Evolutionary conservation across 2,797 vertebrate genomes (phyloP).

Genomic region (Xenops minutus): DNA sequence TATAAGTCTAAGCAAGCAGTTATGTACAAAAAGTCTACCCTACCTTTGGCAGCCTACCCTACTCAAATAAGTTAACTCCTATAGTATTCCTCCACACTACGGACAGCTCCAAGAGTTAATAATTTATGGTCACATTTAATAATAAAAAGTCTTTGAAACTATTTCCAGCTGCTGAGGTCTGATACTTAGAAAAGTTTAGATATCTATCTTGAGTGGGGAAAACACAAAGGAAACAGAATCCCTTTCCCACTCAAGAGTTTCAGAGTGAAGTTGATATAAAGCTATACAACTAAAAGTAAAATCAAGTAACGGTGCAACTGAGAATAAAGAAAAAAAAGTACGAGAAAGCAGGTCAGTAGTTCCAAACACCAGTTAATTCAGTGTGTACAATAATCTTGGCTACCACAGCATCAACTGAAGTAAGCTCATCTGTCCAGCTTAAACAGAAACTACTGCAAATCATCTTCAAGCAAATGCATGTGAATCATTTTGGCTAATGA

Average conservation of each 20-base stretch:
- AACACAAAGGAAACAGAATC: background rate
- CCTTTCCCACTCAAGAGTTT: background rate
- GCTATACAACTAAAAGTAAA: background rate
- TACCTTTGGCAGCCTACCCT: background rate
- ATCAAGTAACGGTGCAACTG: background rate
- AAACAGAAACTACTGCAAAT: background rate
- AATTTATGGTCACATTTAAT: background rate
- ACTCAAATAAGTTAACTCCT: background rate
- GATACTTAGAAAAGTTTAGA: background rate
- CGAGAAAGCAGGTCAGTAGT: fast-evolving
- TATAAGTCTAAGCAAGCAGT: background rate
- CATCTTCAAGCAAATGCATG: background rate
- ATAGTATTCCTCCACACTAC: background rate
- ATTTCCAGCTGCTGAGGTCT: background rate
- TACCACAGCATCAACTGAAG: background rate
- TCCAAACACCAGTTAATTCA: background rate
- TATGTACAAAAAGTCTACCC: background rate
- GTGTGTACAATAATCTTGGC: background rate
- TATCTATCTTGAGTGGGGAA: background rate
- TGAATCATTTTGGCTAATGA: conserved; percentile 21
- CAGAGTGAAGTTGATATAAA: background rate
- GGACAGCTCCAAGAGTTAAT: background rate
- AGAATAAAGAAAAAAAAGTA: background rate
- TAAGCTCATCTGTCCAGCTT: background rate
- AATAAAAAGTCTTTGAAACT: background rate